phyloP scores from a whole-genome alignment of 2,113 vertebrate species.

The Rhea americana region DNA sequence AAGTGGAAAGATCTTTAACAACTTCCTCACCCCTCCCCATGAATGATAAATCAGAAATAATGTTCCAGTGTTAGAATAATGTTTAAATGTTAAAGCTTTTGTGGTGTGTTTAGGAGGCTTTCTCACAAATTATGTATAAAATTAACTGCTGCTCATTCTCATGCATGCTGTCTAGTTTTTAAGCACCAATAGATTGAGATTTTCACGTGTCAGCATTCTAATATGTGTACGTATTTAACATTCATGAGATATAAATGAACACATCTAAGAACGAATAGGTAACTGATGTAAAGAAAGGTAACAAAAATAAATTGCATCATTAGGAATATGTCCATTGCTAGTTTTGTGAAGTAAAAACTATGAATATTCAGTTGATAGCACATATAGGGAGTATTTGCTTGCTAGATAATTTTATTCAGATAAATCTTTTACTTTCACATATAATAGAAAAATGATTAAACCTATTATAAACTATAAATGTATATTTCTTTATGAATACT shows the following conservation, averaged over 20 bases:
- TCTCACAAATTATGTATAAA: not conserved
- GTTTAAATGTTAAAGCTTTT: not conserved
- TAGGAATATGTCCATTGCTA: not conserved
- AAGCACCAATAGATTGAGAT: not conserved
- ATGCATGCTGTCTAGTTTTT: not conserved
- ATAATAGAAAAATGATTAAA: not conserved
- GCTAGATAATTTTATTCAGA: not conserved
- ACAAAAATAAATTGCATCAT: not conserved
- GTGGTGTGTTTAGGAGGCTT: not conserved
- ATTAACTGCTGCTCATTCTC: not conserved
- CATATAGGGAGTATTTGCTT: not conserved
- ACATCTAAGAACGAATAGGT: not conserved
- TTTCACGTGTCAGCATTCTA: not conserved
- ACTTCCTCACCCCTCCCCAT: not conserved
- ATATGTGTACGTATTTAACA: not conserved
- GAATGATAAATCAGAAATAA: not conserved
- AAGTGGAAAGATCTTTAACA: conserved; percentile 8
- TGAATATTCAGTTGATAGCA: not conserved
- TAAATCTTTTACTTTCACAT: not conserved
- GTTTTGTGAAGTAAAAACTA: not conserved
- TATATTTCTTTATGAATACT: not conserved
- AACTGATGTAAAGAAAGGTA: not conserved
- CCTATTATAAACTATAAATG: not conserved
- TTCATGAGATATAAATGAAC: not conserved
- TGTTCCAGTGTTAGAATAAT: not conserved